A percentile compares a stretch with the other conserved stretches of the same genome.
Conservation (phyloP, 2,888 invertebrate genomes). For the Quadroppia sp. region DNA sequence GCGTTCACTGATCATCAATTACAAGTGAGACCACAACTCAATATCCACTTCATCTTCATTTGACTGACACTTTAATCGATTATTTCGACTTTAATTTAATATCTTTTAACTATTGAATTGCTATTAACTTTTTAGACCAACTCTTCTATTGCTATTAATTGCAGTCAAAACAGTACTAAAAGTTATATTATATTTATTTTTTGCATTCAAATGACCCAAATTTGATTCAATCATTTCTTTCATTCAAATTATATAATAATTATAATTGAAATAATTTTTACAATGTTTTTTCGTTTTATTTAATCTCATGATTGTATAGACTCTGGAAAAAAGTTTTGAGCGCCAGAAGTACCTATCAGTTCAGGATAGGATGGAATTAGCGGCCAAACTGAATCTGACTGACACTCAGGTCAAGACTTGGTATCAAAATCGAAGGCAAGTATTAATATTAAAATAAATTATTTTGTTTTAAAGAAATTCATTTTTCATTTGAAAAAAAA, state of each 20-base stretch:
- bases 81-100: conserved; percentile 22
- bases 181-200: neutral
- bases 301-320: conserved; percentile 52
- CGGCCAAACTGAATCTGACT: conserved; percentile 79
- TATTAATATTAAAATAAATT: neutral
- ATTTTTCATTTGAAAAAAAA: conserved; percentile 1
- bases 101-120: neutral
- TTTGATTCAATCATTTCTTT: conserved; percentile 15
- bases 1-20: conserved; percentile 99
- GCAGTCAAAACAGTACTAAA: neutral
- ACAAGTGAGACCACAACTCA: conserved; percentile 55
- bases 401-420: conserved; percentile 99
- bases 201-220: conserved; percentile 13
- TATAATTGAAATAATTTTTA: neutral
- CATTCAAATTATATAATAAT: neutral
- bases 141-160: neutral
- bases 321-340: conserved; percentile 94
- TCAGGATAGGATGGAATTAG: conserved; percentile 96
- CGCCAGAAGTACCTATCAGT: conserved; percentile 93
- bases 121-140: neutral
- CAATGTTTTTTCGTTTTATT: conserved; percentile 25
- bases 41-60: conserved; percentile 27
- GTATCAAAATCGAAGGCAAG: conserved; percentile 97
- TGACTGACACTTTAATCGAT: conserved; percentile 25
- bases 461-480: neutral